Base-by-base conservation (phyloP, 2,797 vertebrate genomes). In the Streptopelia turtur region DNA sequence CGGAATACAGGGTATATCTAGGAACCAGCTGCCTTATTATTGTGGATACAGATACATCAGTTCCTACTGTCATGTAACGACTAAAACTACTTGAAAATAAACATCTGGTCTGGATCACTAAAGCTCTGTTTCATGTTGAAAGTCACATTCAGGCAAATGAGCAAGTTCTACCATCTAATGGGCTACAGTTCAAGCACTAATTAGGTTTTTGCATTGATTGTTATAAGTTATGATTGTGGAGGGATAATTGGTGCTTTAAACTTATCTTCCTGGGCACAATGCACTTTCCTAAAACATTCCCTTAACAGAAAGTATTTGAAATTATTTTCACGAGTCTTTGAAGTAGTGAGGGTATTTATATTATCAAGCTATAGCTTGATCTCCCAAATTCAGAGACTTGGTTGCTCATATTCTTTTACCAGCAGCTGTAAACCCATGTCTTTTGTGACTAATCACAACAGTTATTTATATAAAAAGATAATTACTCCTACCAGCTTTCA, bases 1-100 rank as follows among this genome's bases (percentile, higher is more conserved):
- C 98, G 95, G 95, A 98, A 98, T 93, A 98, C 98, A 98, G 98
- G 98, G 96, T 96, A 98, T 31, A 93, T 88, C 30, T 98, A 98
- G 98, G 89, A 98, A 60, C 97, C 98, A 96, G 97, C 97, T 49
- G 94, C 97, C 82, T 98, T 97, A 56, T 94, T 97, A 77, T 94
- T 98, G 47, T 98, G 98, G 97, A 89, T 83, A 41, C 27, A 84
- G 53, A 24, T 70, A 92, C 91, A 57, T 82, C 47, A 45, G 50
- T 66, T 49, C 45, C 79, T 89, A 11, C 43, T 80, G 24, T 89
- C 41, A 83, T 64, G 47, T 39, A 76, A 56, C 53, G 35, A n/a
- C 27, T 39, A 30, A 55, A 94, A 28, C 11, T 47, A 47, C 28
- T 37, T 81, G 69, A 70, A 77, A 87, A 61, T 17, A 89, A 74